phyloP scores from a whole-genome alignment of 2,888 invertebrate species.

The Nesidiocoris tenuis region DNA sequence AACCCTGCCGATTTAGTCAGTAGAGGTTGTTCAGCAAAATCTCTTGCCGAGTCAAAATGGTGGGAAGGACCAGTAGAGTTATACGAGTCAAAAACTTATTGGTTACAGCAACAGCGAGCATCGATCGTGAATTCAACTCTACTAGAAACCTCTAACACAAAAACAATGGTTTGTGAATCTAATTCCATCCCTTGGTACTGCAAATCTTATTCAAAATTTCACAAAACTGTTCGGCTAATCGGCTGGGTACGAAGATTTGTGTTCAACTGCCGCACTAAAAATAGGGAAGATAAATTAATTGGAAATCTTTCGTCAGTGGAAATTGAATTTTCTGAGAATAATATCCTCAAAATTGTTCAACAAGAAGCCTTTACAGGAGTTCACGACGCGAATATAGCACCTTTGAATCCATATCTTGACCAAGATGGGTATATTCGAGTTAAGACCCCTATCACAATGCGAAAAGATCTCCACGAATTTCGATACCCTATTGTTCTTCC shows the following conservation, averaged over 20 bases:
- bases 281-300: not conserved
- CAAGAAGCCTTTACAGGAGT: not conserved
- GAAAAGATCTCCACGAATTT: not conserved
- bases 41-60: constrained; percentile 52
- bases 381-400: too few species aligned
- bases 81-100: too few species aligned
- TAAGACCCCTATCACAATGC: not conserved
- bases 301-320: not conserved
- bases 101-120: not conserved
- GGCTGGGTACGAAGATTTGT: constrained; percentile 1
- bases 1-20: constrained; percentile 53
- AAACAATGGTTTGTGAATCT: too few species aligned
- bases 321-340: not conserved
- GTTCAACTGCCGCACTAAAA: not conserved
- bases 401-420: not conserved
- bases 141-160: too few species aligned
- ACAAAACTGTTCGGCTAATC: not conserved
- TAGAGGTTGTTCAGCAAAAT: constrained; percentile 51
- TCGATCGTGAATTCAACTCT: too few species aligned
- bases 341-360: not conserved
- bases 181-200: not conserved
- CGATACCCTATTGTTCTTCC: not conserved
- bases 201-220: not conserved
- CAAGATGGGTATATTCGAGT: not conserved
- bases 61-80: constrained; percentile 53